Base-by-base conservation (phyloP, 2,113 vertebrate species). In the Willisornis vidua region DNA sequence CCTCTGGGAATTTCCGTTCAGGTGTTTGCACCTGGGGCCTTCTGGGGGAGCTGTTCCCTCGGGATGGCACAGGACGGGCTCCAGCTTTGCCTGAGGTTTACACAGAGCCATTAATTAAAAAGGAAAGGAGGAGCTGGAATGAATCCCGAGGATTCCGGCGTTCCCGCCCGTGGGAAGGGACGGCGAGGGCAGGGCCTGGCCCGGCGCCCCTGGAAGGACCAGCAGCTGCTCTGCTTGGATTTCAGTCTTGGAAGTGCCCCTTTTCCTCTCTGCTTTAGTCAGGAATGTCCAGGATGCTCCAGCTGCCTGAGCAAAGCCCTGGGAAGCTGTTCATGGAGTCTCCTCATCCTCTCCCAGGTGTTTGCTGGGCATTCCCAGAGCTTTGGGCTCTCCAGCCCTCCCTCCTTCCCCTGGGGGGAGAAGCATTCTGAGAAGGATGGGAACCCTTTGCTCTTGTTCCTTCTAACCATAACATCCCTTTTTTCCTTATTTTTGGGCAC, bases 201-300 rank as follows among this genome's bases (percentile, higher is more conserved):
- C 39, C 57, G 31, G 15, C 2, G 0, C 28, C 15, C 17, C 1
- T 41, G 51, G 23, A 37, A 79, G 63, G n/a, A 23, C 31, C 14
- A 0, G 1, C 3, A 2, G 17, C 3, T 1, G 18, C 7, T 41
- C 65, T n/a, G 23, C 19, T 20, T 26, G 4, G 31, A 3, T n/a
- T 62, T 31, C 7, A 4, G 4, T 13, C 4, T 7, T n/a, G 59
- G 63, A 43, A 65, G 48, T 22, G 5, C 8, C 29, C 3, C 0
- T 19, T 12, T 33, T 45, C 17, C 22, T 19, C 39, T 16, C 37
- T 28, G 35, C 12, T 37, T 57, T 58, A 8, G 45, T 33, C 28
- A 22, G 62, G 37, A 22, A 46, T 2, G 31, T 37, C 67, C 4
- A 7, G 26, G 73, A 14, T 48, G 77, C 54, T 25, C 16, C 33